A percentile compares a stretch with the other conserved stretches of the same genome.
Conservation (phyloP, 2,113 vertebrate species). For the Saiga tatarica region DNA sequence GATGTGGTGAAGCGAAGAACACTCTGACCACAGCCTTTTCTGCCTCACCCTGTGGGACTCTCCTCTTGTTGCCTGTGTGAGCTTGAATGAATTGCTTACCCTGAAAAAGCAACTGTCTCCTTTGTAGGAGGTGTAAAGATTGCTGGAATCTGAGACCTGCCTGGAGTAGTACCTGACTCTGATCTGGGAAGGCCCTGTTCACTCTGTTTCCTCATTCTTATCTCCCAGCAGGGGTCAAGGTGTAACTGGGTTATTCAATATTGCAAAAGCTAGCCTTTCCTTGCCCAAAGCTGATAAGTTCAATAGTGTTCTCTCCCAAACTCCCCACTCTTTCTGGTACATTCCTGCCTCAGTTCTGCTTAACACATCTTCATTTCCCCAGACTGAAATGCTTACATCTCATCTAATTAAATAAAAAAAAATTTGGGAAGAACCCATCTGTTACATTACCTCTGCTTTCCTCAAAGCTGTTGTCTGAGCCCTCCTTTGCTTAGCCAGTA, state of each 20-base stretch:
- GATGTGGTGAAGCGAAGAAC: neutral
- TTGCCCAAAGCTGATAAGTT: neutral
- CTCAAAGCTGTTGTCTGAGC: neutral
- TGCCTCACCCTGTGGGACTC: neutral
- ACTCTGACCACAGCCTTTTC: neutral
- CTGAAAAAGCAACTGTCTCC: neutral
- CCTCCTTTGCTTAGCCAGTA: neutral
- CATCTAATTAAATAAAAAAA: neutral
- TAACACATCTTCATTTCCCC: neutral
- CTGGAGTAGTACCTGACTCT: neutral
- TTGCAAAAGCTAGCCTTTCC: neutral
- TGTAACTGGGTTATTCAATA: neutral
- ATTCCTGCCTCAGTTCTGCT: neutral
- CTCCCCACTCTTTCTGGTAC: neutral
- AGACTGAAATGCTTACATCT: neutral
- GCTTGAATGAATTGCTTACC: neutral
- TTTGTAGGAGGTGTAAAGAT: neutral
- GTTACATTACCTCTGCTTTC: neutral
- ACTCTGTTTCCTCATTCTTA: neutral
- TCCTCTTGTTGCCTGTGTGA: neutral
- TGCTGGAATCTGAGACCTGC: neutral
- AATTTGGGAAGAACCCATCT: neutral
- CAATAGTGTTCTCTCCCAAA: neutral
- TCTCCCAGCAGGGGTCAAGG: neutral
- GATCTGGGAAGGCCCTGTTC: neutral